These are phyloP conservation scores for Antidorcas marsupialis DNA, from an alignment of 2,113 vertebrate species.

Conservation along the genomic window DNA sequence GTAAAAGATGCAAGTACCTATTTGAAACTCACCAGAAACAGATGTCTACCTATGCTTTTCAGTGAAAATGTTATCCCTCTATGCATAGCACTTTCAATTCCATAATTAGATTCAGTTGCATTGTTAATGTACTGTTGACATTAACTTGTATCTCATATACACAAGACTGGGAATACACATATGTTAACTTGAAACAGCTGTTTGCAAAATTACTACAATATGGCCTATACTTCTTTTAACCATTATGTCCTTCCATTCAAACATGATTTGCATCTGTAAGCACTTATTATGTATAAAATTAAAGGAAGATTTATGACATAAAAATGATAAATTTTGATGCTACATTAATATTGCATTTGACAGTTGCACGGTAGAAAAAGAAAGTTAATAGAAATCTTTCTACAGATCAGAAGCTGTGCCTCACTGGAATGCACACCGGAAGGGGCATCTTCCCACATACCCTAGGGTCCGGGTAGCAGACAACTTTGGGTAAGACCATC, in stretches of 20 bases:
- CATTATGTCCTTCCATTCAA: conserved; percentile 51
- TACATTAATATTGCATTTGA: conserved; percentile 41
- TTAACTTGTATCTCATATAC: conserved; percentile 65
- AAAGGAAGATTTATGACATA: conserved; percentile 54
- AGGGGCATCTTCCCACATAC: neutral
- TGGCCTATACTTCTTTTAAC: conserved; percentile 55
- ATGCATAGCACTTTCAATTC: conserved; percentile 30
- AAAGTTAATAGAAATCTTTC: neutral
- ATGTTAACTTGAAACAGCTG: conserved; percentile 69
- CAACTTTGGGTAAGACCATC: neutral
- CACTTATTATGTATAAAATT: conserved; percentile 64
- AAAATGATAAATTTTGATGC: conserved; percentile 59
- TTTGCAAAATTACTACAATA: conserved; percentile 64
- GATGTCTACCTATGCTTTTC: conserved; percentile 48
- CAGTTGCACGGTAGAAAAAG: conserved; percentile 20
- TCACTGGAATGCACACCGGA: neutral
- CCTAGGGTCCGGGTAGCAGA: neutral
- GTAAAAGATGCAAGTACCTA: conserved; percentile 14
- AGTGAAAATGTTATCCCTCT: conserved; percentile 26
- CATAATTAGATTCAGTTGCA: conserved; percentile 70
- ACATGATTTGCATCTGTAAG: conserved; percentile 63
- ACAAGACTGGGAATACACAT: conserved; percentile 60
- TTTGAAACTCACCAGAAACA: conserved; percentile 60
- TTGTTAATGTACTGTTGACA: conserved; percentile 70
- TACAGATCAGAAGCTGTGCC: neutral